phyloP scores from a whole-genome alignment of 1,140 invertebrate genomes.

The Leptoteleia sp. region DNA sequence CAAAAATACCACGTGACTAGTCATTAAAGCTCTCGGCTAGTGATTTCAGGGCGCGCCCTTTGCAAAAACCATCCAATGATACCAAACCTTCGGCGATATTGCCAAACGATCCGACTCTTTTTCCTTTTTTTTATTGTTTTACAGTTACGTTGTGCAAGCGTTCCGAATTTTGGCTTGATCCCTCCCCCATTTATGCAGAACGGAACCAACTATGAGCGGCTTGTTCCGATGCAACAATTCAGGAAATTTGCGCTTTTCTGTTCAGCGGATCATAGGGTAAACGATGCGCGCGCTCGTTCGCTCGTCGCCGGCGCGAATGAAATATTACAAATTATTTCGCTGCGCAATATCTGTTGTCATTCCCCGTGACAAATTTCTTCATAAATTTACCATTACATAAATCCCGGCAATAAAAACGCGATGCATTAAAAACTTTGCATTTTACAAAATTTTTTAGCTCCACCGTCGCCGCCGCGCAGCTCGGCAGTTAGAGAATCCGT shows the following conservation, averaged over 20 bases:
- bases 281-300: constrained; percentile 49
- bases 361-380: constrained; percentile 50
- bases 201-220: constrained; percentile 35
- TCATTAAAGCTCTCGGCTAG: constrained; percentile 49
- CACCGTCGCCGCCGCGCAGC: background rate
- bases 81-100: constrained; percentile 56
- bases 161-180: constrained; percentile 47
- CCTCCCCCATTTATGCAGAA: constrained; percentile 29
- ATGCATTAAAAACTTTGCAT: constrained; percentile 39
- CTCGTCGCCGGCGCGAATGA: constrained; percentile 49
- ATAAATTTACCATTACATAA: constrained; percentile 50
- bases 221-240: constrained; percentile 50
- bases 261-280: constrained; percentile 53
- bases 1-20: constrained; percentile 15
- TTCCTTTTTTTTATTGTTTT: constrained; percentile 51
- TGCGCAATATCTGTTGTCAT: constrained; percentile 39
- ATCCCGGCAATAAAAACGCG: constrained; percentile 38
- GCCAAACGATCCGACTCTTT: constrained; percentile 52
- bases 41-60: constrained; percentile 21
- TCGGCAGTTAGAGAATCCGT: constrained; percentile 4
- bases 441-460: constrained; percentile 25
- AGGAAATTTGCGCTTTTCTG: constrained; percentile 62
- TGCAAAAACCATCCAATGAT: constrained; percentile 31
- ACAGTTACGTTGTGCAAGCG: constrained; percentile 14
- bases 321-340: constrained; percentile 62